phyloP scores from a whole-genome alignment of 2,797 vertebrate genomes.

The Distichodus sexfasciatus region DNA sequence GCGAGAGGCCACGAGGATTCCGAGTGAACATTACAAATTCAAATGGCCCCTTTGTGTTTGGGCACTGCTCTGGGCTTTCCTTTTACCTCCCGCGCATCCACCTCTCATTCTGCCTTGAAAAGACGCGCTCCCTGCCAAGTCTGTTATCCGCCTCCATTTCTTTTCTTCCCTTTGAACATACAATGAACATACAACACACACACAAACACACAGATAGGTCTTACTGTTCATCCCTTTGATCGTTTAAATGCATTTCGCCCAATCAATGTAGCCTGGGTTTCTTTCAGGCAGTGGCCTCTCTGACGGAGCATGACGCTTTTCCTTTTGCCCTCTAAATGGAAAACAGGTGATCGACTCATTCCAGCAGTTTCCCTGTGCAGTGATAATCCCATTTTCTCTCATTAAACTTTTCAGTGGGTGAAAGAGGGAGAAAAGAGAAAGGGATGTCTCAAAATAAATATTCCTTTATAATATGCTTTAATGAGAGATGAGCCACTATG shows the following conservation, averaged over 20 bases:
- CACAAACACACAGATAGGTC: conserved; percentile 21
- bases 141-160: conserved; percentile 1
- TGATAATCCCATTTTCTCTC: neutral
- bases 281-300: conserved; percentile 5
- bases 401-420: neutral
- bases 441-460: too few species aligned
- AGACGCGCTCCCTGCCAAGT: neutral
- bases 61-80: conserved; percentile 34
- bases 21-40: conserved; percentile 50
- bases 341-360: neutral
- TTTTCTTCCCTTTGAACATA: conserved; percentile 2
- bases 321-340: neutral
- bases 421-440: too few species aligned
- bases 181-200: conserved; percentile 1
- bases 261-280: conserved; percentile 27
- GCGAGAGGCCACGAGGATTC: conserved; percentile 47
- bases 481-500: too few species aligned
- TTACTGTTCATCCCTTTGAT: conserved; percentile 22
- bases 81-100: neutral
- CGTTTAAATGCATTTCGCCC: conserved; percentile 17
- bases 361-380: neutral
- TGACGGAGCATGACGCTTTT: conserved; percentile 21
- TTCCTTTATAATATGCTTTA: too few species aligned
- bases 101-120: conserved; percentile 24
- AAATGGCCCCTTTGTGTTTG: conserved; percentile 53